phyloP scores from a whole-genome alignment of 2,113 vertebrate genomes.

The Pardalotus punctatus region DNA sequence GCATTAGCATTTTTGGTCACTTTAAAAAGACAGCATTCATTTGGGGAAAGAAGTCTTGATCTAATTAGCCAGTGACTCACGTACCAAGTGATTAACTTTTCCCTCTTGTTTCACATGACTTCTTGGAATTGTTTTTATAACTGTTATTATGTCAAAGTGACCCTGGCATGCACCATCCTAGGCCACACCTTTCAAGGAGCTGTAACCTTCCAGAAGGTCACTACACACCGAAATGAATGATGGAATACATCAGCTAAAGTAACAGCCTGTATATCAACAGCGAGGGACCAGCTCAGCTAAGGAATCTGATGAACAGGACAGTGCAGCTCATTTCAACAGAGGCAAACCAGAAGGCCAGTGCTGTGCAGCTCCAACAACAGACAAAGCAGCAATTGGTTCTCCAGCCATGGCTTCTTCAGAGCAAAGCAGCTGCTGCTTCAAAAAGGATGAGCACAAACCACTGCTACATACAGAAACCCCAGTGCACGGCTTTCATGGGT shows the following conservation, averaged over 20 bases:
- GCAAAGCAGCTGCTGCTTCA: background rate
- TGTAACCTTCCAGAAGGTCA: background rate
- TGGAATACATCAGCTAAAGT: background rate
- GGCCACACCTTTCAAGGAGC: background rate
- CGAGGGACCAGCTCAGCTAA: background rate
- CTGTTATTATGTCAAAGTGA: background rate
- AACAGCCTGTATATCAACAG: background rate
- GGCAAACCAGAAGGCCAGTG: background rate
- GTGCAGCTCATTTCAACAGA: background rate
- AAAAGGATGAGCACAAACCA: background rate
- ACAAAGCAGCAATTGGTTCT: background rate
- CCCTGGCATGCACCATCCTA: background rate
- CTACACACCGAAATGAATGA: background rate
- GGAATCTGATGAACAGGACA: background rate
- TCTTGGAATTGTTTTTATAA: background rate
- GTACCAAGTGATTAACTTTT: background rate
- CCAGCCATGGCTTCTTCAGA: background rate
- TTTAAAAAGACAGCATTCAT: background rate
- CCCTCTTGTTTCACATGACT: background rate
- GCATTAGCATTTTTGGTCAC: background rate
- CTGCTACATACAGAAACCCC: background rate
- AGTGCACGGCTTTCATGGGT: rapidly evolving
- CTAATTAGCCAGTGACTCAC: background rate
- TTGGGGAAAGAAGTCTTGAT: background rate
- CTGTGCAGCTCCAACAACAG: background rate